Percentiles rank a stretch among this genome's conserved stretches.
phyloP scores from a whole-genome alignment of 2,797 vertebrate genomes.

The Gadopsis marmoratus region DNA sequence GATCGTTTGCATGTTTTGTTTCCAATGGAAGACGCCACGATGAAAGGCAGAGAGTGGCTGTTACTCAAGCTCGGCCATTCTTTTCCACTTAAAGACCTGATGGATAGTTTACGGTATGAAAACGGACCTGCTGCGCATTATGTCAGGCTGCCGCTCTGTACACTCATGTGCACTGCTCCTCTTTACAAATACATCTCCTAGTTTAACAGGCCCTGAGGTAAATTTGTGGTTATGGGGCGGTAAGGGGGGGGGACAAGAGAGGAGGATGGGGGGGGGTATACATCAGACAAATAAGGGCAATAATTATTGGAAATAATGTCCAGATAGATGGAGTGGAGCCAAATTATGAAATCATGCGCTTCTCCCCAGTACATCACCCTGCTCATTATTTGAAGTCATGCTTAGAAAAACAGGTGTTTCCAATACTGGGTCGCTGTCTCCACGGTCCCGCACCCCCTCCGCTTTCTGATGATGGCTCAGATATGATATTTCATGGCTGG shows the following conservation, averaged over 20 bases:
- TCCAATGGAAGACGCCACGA: slow-evolving; percentile 54
- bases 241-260: slow-evolving; percentile 7
- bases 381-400: slow-evolving; percentile 83
- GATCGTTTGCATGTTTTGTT: slow-evolving; percentile 61
- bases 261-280: slow-evolving; percentile 28
- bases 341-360: slow-evolving; percentile 85
- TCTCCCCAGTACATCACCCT: slow-evolving; percentile 68
- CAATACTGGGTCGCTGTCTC: slow-evolving; percentile 78
- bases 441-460: slow-evolving; percentile 63
- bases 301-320: slow-evolving; percentile 85
- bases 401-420: slow-evolving; percentile 88
- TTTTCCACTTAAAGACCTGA: slow-evolving; percentile 67
- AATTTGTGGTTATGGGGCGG: slow-evolving; percentile 44
- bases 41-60: slow-evolving; percentile 55
- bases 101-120: slow-evolving; percentile 57
- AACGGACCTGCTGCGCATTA: slow-evolving; percentile 65
- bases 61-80: slow-evolving; percentile 47
- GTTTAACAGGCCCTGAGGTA: slow-evolving; percentile 58
- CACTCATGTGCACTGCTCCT: slow-evolving; percentile 34
- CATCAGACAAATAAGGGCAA: slow-evolving; percentile 77
- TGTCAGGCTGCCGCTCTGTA: slow-evolving; percentile 47
- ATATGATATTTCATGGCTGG: slow-evolving; percentile 86
- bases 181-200: slow-evolving; percentile 49
- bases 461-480: slow-evolving; percentile 81
- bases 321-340: slow-evolving; percentile 77